These are phyloP conservation scores for Thysanoteuthis rhombus DNA, from an alignment of 2,888 invertebrate species.

Conservation along the genomic window DNA sequence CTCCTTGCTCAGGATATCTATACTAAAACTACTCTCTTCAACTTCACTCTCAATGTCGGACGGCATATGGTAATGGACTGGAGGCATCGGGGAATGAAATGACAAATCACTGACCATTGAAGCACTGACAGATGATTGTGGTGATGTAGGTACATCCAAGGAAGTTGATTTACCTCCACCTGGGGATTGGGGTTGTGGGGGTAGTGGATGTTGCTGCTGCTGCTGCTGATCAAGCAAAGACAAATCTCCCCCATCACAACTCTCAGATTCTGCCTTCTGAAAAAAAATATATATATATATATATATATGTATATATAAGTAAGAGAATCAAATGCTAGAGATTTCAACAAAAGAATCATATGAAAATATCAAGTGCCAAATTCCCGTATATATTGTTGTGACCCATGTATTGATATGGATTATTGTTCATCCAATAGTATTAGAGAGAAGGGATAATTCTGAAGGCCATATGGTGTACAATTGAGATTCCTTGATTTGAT, in stretches of 20 bases:
- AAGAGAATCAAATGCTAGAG: neutral
- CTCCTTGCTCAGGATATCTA: constrained; percentile 55
- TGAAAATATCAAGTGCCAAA: too few relatives aligned
- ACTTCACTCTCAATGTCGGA: constrained; percentile 62
- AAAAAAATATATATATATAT: too few relatives aligned
- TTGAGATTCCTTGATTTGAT: too few relatives aligned
- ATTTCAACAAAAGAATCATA: neutral
- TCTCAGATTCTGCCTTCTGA: constrained; percentile 19
- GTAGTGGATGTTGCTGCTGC: neutral
- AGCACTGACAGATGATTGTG: constrained; percentile 59
- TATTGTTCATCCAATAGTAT: too few relatives aligned
- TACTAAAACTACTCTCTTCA: constrained; percentile 52
- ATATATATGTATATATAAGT: too few relatives aligned
- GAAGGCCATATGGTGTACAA: too few relatives aligned
- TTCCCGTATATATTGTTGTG: too few relatives aligned
- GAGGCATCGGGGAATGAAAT: constrained; percentile 53
- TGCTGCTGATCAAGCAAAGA: constrained; percentile 16
- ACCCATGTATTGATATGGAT: too few relatives aligned
- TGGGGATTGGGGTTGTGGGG: neutral
- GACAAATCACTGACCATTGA: constrained; percentile 42
- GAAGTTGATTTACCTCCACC: neutral
- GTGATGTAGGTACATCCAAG: constrained; percentile 43
- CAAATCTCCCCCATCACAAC: constrained; percentile 1
- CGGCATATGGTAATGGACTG: constrained; percentile 51
- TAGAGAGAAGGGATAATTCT: too few relatives aligned